Evolutionary conservation across 92 coral and sea anemone genomes (phyloP), one percentile per base, ranked within the genome.

Genomic region (Muricea muricata): DNA sequence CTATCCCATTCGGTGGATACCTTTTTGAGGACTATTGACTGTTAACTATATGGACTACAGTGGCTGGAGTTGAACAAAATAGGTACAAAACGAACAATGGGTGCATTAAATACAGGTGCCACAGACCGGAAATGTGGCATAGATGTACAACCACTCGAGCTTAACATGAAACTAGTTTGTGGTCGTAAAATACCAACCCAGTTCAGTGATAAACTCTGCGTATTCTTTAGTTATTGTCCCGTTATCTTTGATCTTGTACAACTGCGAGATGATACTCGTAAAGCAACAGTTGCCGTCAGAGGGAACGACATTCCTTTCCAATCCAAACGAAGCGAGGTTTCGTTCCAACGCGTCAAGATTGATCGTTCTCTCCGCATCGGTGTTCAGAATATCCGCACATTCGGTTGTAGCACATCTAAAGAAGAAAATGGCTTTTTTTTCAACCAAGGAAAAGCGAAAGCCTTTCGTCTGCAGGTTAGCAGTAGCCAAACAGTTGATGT

Each of bases 221-320:
- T 77, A 77, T 0, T 77, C 82, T 12, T 33, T 37, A n/a, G 58
- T 24, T 7, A 17, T 55, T 7, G 82, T 32, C 25, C 34, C 82
- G 18, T 3, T 35, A 29, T 77, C 68, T 77, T 77, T 77, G 18
- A 77, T 77, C 40, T 77, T 77, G 11, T 77, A 54, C 15, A 93
- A 6, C 50, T 90, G 93, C 31, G 50, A 46, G 1, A 88, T 89
- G 11, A 87, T 71, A 37, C 91, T 52, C n/a, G 80, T 40, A 73
- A 90, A 90, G 71, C 86, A 85, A 30, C 93, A 90, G 73, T 93
- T 87, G 0, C 93, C 97, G 58, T 93, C 97, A 4, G 71, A 84
- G 0, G 73, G 12, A 20, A 85, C 83, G 57, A 69, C 79, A 55
- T 89, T 86, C 48, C 80, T 24, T 71, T 75, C 84, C 71, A 93